A percentile compares a stretch with the other conserved stretches of the same genome.
These are phyloP conservation scores for Gyps fulvus DNA, from an alignment of 2,113 vertebrate genomes.

Conservation along the genomic window DNA sequence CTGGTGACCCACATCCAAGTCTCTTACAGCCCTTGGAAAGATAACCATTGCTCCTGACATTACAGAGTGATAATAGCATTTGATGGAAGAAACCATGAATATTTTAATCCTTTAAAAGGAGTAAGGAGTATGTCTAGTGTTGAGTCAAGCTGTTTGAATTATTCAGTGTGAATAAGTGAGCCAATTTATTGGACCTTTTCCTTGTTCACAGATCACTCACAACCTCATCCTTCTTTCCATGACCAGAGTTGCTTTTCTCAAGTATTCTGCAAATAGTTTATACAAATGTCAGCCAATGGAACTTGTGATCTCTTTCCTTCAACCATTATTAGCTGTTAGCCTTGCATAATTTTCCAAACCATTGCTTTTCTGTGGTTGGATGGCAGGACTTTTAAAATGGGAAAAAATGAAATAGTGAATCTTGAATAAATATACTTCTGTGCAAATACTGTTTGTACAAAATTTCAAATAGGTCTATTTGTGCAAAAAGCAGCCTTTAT, in stretches of 20 bases:
- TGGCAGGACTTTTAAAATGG: background rate
- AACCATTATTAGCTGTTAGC: background rate
- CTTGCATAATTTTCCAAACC: background rate
- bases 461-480: background rate
- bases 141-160: constrained; percentile 55
- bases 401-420: background rate
- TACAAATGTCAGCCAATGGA: constrained; percentile 23
- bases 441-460: background rate
- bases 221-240: constrained; percentile 45
- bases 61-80: constrained; percentile 13
- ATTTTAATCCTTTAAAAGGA: constrained; percentile 57
- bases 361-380: background rate
- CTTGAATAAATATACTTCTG: background rate
- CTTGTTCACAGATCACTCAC: constrained; percentile 54
- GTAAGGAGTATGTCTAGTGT: constrained; percentile 7
- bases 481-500: background rate
- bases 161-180: constrained; percentile 68
- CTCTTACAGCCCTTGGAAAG: background rate
- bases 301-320: constrained; percentile 17
- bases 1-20: background rate
- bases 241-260: constrained; percentile 25
- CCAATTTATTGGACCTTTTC: constrained; percentile 55
- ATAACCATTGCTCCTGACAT: background rate
- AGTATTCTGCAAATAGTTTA: constrained; percentile 30
- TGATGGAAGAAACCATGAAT: constrained; percentile 58